Evolutionary conservation across 2,888 invertebrate genomes (phyloP), one percentile per base, ranked within the genome.

Genomic region (Drosophila multiciliata): DNA sequence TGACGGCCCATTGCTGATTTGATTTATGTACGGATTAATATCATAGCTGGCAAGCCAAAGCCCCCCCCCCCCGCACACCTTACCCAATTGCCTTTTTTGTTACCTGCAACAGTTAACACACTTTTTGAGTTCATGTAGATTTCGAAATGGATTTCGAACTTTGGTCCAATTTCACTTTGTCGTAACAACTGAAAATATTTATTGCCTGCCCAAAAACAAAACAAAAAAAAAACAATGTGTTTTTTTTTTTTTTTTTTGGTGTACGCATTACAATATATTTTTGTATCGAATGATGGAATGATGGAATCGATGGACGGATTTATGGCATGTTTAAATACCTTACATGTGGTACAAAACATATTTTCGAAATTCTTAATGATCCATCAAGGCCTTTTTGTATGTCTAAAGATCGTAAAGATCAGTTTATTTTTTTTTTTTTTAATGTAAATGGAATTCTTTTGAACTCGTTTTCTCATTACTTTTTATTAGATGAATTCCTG

Each of bases 81-180:
- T 23, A 29, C 35, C 33, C 32, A 36, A 33, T 64, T 63, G 40
- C 36, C 58, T 58, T 55, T 32, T 53, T 79, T 78, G 52, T 66
- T 64, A 64, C 68, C 53, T 55, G n/a, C 58, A 62, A 58, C 66
- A 54, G 68, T 74, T 82, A 64, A 80, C 70, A 68, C 64, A 55
- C 67, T 55, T 80, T 80, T 82, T 61, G 75, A 66, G 59, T 78
- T 73, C 70, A 84, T 82, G 80, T 75, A 57, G 68, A 78, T 89
- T 82, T 89, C 85, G 71, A 85, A 89, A 89, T 89, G 85, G 75
- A 73, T 87, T 84, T 80, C 75, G 17, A 85, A 77, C 85, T 87
- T 89, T 85, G 88, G 57, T 87, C 80, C 82, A 85, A 87, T 85
- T 89, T 85, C 89, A 87, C 89, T 87, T 82, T 83, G 61, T 63